Evolutionary conservation across 2,113 vertebrate species (phyloP).

Genomic region (Ciconia boyciana): DNA sequence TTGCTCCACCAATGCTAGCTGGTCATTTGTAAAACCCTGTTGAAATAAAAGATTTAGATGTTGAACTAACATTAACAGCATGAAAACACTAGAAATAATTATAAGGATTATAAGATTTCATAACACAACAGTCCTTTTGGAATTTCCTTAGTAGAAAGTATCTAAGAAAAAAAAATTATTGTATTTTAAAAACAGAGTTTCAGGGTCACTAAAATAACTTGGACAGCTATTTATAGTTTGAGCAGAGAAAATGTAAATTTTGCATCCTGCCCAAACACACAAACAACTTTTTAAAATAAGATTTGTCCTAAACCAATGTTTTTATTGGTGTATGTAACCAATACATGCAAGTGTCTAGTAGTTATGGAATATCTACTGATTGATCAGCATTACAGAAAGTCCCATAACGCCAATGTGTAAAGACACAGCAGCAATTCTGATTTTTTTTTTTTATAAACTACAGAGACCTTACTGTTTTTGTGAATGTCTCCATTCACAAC

Average conservation of each 20-base stretch:
- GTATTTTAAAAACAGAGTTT: neutral
- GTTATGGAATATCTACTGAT: neutral
- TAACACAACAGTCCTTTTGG: neutral
- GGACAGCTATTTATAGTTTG: neutral
- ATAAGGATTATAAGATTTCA: neutral
- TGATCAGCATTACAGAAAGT: neutral
- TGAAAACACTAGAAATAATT: neutral
- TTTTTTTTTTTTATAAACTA: neutral
- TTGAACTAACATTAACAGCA: neutral
- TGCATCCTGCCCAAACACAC: neutral
- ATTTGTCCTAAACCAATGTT: neutral
- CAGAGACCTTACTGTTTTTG: neutral
- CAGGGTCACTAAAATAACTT: neutral
- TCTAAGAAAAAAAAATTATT: neutral
- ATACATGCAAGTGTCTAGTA: neutral
- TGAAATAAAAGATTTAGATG: neutral
- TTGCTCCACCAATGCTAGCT: constrained; percentile 88
- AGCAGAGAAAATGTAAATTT: neutral
- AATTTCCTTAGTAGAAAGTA: neutral
- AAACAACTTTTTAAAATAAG: neutral
- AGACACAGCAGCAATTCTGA: neutral
- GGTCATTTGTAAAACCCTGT: constrained; percentile 93
- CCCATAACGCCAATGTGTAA: neutral
- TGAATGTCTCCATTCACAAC: neutral
- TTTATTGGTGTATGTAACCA: neutral